These are phyloP conservation scores for Pangasius sanitwongsei DNA, from an alignment of 2,797 vertebrate species.

Conservation along the genomic window DNA sequence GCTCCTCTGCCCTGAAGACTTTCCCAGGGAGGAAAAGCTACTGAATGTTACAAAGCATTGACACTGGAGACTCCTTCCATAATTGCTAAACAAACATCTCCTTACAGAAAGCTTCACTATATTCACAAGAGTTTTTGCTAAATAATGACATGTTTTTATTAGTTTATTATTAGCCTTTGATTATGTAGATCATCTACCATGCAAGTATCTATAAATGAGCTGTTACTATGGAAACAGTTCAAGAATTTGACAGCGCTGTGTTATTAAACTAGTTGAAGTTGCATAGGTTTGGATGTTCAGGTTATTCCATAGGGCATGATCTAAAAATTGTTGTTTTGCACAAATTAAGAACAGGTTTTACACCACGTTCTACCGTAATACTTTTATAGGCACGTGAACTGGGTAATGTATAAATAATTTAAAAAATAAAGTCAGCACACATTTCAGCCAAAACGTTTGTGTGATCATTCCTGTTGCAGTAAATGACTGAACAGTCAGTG, in stretches of 20 bases:
- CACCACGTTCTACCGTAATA: neutral
- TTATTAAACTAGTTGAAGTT: neutral
- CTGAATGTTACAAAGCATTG: neutral
- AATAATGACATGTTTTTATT: no score
- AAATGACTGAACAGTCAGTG: neutral
- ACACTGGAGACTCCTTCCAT: neutral
- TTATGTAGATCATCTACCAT: no score
- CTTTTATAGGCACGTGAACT: neutral
- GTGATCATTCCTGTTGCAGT: neutral
- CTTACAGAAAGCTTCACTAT: neutral
- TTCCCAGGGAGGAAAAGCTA: neutral
- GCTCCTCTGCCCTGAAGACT: neutral
- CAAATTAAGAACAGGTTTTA: neutral
- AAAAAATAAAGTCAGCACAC: neutral
- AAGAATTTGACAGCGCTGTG: neutral
- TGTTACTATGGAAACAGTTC: neutral
- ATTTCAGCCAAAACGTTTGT: neutral
- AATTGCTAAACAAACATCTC: neutral
- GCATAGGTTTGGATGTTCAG: neutral
- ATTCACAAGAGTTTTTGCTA: no score
- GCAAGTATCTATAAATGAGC: neutral
- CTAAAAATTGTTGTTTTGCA: neutral
- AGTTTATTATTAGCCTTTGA: no score
- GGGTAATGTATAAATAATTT: neutral
- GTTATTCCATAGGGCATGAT: neutral